Conservation (phyloP, 2,113 vertebrate species). For the Baryphthengus martii region DNA sequence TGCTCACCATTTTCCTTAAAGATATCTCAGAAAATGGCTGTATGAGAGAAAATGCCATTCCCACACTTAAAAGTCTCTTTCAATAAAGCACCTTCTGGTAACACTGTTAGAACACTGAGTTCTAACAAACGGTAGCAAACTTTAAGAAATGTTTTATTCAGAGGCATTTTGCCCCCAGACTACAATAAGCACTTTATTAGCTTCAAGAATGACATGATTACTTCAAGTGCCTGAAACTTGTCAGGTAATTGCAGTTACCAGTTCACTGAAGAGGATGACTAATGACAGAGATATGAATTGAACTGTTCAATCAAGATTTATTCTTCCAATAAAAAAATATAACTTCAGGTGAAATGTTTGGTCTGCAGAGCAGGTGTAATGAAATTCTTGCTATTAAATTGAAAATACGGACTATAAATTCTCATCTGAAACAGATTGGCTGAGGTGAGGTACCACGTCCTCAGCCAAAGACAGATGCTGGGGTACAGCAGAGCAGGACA, state of each 20-base stretch:
- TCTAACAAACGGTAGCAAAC: not conserved
- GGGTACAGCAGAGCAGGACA: not conserved
- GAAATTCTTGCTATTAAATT: constrained; percentile 2
- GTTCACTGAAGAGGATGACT: not conserved
- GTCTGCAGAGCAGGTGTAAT: constrained; percentile 17
- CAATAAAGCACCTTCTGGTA: not conserved
- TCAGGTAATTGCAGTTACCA: not conserved
- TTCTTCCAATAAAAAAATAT: constrained; percentile 34
- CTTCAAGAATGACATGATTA: not conserved
- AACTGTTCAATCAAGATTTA: constrained; percentile 28
- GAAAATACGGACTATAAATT: not conserved
- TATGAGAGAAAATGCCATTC: not conserved
- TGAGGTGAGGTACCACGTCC: not conserved
- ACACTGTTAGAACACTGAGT: not conserved
- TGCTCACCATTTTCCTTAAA: not conserved
- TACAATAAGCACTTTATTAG: constrained; percentile 31
- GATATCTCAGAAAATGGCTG: not conserved
- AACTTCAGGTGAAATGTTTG: constrained; percentile 34
- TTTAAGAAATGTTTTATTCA: constrained; percentile 12
- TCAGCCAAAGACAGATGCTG: not conserved
- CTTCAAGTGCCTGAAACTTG: not conserved
- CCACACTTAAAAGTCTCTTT: not conserved
- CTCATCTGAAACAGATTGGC: not conserved
- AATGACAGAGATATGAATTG: not conserved
- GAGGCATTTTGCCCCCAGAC: constrained; percentile 1